Evolutionary conservation across 2,888 invertebrate genomes (phyloP).

Genomic region (Lasius platythorax): DNA sequence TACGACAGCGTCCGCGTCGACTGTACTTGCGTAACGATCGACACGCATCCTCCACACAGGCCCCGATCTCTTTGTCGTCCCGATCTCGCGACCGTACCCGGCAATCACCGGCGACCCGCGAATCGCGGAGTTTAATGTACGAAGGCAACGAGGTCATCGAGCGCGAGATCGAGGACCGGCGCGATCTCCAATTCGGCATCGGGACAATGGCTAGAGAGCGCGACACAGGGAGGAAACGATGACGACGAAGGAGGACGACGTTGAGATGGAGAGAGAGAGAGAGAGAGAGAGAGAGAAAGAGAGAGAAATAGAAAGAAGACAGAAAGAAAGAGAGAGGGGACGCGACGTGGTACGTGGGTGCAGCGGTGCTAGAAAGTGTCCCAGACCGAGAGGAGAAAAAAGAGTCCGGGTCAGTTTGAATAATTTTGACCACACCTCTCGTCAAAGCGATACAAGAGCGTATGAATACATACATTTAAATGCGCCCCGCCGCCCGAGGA

Average conservation of each 20-base stretch:
- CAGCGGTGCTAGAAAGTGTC: conserved; percentile 84
- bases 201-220: conserved; percentile 71
- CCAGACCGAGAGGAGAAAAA: conserved; percentile 81
- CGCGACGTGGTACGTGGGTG: conserved; percentile 79
- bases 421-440: conserved; percentile 86
- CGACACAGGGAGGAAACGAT: conserved; percentile 27
- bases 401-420: conserved; percentile 86
- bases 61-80: conserved; percentile 5
- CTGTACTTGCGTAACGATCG: not conserved
- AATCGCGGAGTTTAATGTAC: conserved; percentile 37
- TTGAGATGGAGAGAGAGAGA: conserved; percentile 49
- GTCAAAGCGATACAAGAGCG: conserved; percentile 84
- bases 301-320: not conserved
- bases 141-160: conserved; percentile 68
- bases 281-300: conserved; percentile 40
- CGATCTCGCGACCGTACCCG: conserved; percentile 18
- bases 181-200: conserved; percentile 74
- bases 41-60: not conserved
- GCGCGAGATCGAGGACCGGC: conserved; percentile 64
- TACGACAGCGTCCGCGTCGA: not conserved
- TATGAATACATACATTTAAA: conserved; percentile 86
- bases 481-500: conserved; percentile 80
- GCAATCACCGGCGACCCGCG: conserved; percentile 27
- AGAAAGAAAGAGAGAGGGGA: not conserved
- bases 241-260: conserved; percentile 27